Evolutionary conservation across 1,140 invertebrate genomes (phyloP), one percentile per base, ranked within the genome.

Genomic region (Caenorhabditis inopinata): DNA sequence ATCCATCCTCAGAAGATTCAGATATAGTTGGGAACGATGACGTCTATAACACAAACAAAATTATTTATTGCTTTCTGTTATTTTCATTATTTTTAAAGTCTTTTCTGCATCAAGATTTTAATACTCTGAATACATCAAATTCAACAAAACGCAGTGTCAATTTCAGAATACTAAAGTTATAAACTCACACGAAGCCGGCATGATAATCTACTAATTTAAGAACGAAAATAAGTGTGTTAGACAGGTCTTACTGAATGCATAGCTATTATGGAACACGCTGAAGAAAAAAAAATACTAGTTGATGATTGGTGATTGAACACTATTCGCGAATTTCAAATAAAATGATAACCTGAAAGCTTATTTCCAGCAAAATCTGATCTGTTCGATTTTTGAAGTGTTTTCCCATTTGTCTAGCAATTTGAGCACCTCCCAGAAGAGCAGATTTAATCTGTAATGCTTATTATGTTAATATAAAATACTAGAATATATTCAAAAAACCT

Each of bases 11-110:
- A 18, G 82, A 84, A 14, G 83, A 80, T 11, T 86, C 87, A 12
- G 80, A 84, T 16, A 83, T 47, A 11, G 86, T 87, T 32, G 86
- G 86, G 83, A 81, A 87, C 16, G 86, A 88, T 23, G 86, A 87
- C 18, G 86, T 87, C 86, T 87, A 58, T n/a, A 87, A 84, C 81
- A 23, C 9, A 47, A 6, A 16, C 35, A 2, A 48, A 6, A 25
- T 12, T 76, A 51, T 51, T 35, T 7, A 23, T 25, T 76, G 23
- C n/a, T n/a, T n/a, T 23, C n/a, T 42, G 14, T 42, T 42, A 5
- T 5, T 14, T 42, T 42, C 14, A 42, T 14, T 42, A 14, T 58
- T 58, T 58, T 32, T 32, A 9, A 32, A 38, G 1, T 68, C 21
- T 68, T 38, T 68, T 42, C 58, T 68, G 58, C 58, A 68, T 32